These are phyloP conservation scores for Bedellia somnulentella DNA, from an alignment of 2,888 invertebrate species.

Conservation along the genomic window DNA sequence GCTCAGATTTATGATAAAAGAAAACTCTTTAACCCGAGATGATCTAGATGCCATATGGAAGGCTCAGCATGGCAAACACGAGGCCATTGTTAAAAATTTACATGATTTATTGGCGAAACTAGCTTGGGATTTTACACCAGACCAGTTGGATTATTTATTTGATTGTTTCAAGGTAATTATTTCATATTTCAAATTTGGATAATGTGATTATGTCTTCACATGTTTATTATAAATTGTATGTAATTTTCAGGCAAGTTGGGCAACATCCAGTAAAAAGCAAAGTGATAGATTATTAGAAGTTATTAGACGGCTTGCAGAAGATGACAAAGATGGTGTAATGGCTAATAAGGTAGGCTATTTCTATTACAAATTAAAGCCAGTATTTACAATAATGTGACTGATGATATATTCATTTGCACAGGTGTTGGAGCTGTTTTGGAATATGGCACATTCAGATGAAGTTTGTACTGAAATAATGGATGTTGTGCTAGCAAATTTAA, in stretches of 20 bases:
- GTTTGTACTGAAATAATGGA: conserved; percentile 97
- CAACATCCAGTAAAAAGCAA: conserved; percentile 93
- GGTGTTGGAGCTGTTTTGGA: conserved; percentile 94
- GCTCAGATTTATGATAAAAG: conserved; percentile 94
- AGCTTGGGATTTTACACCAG: conserved; percentile 97
- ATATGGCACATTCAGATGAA: conserved; percentile 93
- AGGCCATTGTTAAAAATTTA: conserved; percentile 97
- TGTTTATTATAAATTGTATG: background rate
- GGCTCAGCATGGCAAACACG: conserved; percentile 96
- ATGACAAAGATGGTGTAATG: conserved; percentile 98
- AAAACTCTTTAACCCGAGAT: conserved; percentile 81
- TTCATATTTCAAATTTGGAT: background rate
- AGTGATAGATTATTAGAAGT: conserved; percentile 93
- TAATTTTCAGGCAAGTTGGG: conserved; percentile 79
- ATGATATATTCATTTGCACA: conserved; percentile 18
- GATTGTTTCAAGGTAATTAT: conserved; percentile 86
- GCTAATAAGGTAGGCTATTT: conserved; percentile 78
- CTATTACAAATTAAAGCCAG: too few species aligned
- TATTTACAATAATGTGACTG: too few species aligned
- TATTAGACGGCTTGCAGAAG: conserved; percentile 92
- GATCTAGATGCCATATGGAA: conserved; percentile 97
- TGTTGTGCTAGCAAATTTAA: conserved; percentile 91
- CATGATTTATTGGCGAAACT: conserved; percentile 94
- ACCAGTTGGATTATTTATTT: conserved; percentile 95
- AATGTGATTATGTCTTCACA: background rate